Evolutionary conservation across 1,140 invertebrate genomes (phyloP).

Genomic region (Rhagoletis pomonella): DNA sequence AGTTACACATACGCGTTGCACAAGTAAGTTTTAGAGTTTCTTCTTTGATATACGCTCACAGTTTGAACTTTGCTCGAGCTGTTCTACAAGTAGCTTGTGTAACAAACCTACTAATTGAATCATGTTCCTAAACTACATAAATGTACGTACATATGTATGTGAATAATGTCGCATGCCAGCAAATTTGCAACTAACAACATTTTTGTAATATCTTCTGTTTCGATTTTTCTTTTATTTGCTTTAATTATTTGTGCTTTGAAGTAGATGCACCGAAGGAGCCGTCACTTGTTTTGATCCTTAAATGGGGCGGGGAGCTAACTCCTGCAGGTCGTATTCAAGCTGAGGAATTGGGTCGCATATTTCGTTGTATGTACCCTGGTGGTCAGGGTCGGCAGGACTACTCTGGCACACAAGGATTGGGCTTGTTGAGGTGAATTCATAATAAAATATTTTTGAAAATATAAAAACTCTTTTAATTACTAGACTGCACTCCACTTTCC

Average conservation of each 20-base stretch:
- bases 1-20: too few relatives aligned
- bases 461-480: conserved; percentile 71
- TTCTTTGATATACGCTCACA: too few relatives aligned
- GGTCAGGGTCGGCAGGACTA: conserved; percentile 86
- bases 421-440: conserved; percentile 80
- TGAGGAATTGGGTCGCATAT: conserved; percentile 97
- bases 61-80: too few relatives aligned
- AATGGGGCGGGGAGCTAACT: conserved; percentile 99
- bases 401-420: conserved; percentile 91
- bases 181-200: neutral
- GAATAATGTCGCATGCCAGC: neutral
- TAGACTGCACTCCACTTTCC: conserved; percentile 96
- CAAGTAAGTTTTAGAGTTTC: too few relatives aligned
- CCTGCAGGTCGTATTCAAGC: conserved; percentile 97
- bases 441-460: neutral
- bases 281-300: conserved; percentile 95
- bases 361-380: conserved; percentile 98
- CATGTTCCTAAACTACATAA: too few relatives aligned
- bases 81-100: too few relatives aligned
- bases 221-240: conserved; percentile 58
- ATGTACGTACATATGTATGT: too few relatives aligned
- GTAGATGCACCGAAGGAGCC: conserved; percentile 89
- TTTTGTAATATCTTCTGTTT: conserved; percentile 36
- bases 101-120: too few relatives aligned
- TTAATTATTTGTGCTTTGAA: conserved; percentile 62